Evolutionary conservation across 2,113 vertebrate genomes (phyloP), one percentile per base, ranked within the genome.

Genomic region (Tenrec ecaudatus): DNA sequence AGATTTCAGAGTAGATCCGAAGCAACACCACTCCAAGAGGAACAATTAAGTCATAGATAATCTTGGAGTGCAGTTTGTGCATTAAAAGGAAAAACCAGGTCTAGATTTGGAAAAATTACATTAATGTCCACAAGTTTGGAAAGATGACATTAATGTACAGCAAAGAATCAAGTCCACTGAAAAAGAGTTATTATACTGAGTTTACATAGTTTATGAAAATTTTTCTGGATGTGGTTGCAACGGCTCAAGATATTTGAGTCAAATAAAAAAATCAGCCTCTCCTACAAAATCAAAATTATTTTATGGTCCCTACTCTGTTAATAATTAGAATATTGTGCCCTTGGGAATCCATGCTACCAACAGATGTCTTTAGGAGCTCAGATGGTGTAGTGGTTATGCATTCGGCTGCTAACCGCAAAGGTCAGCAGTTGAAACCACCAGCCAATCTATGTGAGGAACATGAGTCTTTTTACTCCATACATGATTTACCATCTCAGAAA

Each of bases 21-120:
- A 95, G 79, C 31, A 95, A 81, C 53, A 82, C 57, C n/a, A 91
- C 40, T 90, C 57, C 93, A 95, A 57, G 79, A 83, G 81, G 83
- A 95, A 94, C 83, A 93, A 94, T 97, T 95, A 95, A 86, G 40
- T 87, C 82, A 94, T 47, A 91, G 83, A 94, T 93, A 88, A 84
- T 82, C 85, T 88, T 66, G 86, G 33, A 85, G 22, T 43, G 6
- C 31, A 64, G 58, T 58, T 40, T 92, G 38, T 58, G 7, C 94
- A 64, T 75, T 22, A 86, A 77, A 31, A 33, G 27, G 62, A 92
- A 95, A 73, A 92, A 25, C 0, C 6, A 71, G 17, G 25, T 86
- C 9, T 81, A 47, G 9, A 10, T 84, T 92, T 71, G 19, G n/a
- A 78, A 81, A 84, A 38, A 94, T 60, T 43, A 58, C 25, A 36